Evolutionary conservation across 2,797 vertebrate species (phyloP), one percentile per base, ranked within the genome.

Genomic region (Argyrosomus regius): DNA sequence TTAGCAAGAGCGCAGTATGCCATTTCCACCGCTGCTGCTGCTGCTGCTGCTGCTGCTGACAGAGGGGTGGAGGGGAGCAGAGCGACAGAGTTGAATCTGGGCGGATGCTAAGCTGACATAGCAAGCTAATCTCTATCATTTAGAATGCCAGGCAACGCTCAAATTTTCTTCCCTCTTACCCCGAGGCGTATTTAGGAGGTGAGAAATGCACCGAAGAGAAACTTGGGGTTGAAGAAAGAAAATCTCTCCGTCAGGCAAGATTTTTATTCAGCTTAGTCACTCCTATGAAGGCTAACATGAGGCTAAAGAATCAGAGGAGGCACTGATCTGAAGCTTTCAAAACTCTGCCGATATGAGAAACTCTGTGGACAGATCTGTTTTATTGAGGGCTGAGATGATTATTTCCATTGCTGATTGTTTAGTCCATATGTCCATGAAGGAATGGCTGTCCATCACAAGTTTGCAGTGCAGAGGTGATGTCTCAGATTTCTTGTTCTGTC

Each of bases 121-220:
- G 90, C 73, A 49, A 64, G 91, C 87, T 94, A 90, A 94, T 92
- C 88, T 86, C 49, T 46, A 22, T 77, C 72, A n/a, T 93, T 91
- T 87, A 75, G 61, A 87, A 90, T 86, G 80, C 81, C 65, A 80
- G 77, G 80, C 87, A 81, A 9, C 5, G 1, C 66, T 88, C 78
- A 60, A 65, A 86, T 71, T 87, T 81, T 81, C 72, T 71, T 58
- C 49, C 66, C 53, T 67, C 67, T 64, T 64, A 58, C 72, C 81
- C 81, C 1, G 17, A 88, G 86, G 84, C 82, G 18, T 52, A 69
- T 87, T 85, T 82, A 82, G 71, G 79, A 82, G 86, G 86, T 71
- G 77, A 90, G 77, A 87, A 81, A 87, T 77, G 65, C 80, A 66
- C 63, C 1, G 58, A 72, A 63, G 86, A 86, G 77, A 72, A 79